These are phyloP conservation scores for Drymodes brunneopygia DNA, from an alignment of 2,113 vertebrate species.

Conservation along the genomic window DNA sequence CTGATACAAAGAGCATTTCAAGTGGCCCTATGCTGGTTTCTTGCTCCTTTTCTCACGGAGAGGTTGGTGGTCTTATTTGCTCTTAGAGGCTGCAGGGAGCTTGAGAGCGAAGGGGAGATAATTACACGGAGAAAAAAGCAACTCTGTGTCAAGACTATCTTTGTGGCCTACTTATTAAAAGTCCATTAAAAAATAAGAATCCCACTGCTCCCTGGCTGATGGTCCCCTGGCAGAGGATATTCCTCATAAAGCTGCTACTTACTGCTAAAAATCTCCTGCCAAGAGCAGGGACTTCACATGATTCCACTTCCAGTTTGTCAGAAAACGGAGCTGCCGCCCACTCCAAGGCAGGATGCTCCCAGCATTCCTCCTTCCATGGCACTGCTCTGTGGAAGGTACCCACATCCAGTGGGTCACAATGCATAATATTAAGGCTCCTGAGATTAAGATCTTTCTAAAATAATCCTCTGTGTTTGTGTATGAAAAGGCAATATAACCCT, in stretches of 20 bases:
- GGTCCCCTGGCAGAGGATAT: constrained; percentile 51
- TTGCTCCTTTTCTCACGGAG: background rate
- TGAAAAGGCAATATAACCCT: background rate
- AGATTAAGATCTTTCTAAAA: background rate
- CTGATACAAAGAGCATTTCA: background rate
- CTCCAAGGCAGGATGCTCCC: background rate
- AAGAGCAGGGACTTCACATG: background rate
- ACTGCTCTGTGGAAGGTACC: background rate
- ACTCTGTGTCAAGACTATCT: constrained; percentile 31
- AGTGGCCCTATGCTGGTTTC: background rate
- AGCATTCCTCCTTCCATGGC: accelerated
- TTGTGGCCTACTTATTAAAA: constrained; percentile 63
- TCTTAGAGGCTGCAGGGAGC: constrained; percentile 1
- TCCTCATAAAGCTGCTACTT: constrained; percentile 56
- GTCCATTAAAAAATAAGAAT: constrained; percentile 55
- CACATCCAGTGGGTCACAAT: background rate
- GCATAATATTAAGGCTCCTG: background rate
- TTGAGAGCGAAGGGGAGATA: background rate
- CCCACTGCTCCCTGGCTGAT: constrained; percentile 32
- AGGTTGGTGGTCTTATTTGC: constrained; percentile 43
- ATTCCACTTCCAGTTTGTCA: constrained; percentile 21
- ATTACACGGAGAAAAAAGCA: background rate
- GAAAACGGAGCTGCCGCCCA: background rate
- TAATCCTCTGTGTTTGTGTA: background rate
- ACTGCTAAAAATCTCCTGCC: constrained; percentile 38